A percentile compares a stretch with the other conserved stretches of the same genome.
These are phyloP conservation scores for Oriolus oriolus DNA, from an alignment of 2,113 vertebrate genomes.

Conservation along the genomic window DNA sequence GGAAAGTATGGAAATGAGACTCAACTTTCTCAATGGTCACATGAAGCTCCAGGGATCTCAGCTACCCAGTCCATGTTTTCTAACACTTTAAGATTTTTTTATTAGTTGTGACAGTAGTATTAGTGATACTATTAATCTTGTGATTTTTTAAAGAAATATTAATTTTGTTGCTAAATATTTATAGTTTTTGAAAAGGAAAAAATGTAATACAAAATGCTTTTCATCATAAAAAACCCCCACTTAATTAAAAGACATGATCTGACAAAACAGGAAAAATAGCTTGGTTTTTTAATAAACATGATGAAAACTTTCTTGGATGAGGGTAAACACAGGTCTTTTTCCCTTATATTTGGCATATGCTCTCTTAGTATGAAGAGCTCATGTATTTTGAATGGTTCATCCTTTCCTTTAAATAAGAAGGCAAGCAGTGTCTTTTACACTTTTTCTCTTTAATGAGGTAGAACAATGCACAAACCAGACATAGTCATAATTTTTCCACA, in stretches of 20 bases:
- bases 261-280: not conserved
- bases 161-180: not conserved
- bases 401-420: not conserved
- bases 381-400: not conserved
- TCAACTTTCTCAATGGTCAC: not conserved
- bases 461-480: not conserved
- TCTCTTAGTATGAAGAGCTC: not conserved
- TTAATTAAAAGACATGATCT: not conserved
- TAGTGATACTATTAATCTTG: not conserved
- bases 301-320: not conserved
- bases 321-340: not conserved
- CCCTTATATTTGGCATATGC: not conserved
- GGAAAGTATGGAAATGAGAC: not conserved
- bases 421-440: not conserved
- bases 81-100: not conserved
- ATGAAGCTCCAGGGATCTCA: not conserved
- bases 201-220: not conserved
- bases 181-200: not conserved
- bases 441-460: not conserved
- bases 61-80: not conserved
- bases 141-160: not conserved
- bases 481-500: not conserved
- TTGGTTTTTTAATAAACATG: not conserved
- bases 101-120: not conserved
- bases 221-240: accelerated